phyloP scores from a whole-genome alignment of 2,113 vertebrate species.

The Burhinus bistriatus region DNA sequence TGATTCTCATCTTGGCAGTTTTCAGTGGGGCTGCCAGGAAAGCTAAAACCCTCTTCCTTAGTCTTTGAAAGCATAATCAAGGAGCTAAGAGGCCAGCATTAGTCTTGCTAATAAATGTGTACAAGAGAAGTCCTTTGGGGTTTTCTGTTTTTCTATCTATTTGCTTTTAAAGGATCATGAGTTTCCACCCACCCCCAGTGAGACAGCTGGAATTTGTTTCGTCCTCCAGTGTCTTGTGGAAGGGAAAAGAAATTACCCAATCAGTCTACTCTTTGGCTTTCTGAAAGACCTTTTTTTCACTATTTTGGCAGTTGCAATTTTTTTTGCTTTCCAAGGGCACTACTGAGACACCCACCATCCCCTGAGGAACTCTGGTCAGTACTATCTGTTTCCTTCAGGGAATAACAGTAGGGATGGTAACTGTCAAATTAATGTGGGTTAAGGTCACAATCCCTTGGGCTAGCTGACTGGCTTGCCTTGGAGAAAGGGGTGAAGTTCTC shows the following conservation, averaged over 20 bases:
- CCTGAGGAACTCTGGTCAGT: not conserved
- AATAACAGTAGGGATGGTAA: not conserved
- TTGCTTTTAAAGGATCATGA: not conserved
- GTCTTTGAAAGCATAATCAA: not conserved
- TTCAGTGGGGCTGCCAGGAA: not conserved
- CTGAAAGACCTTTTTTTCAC: not conserved
- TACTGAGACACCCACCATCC: not conserved
- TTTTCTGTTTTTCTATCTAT: not conserved
- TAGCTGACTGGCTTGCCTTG: not conserved
- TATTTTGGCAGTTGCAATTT: not conserved
- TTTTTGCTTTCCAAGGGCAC: not conserved
- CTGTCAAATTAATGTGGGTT: not conserved
- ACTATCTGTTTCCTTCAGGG: not conserved
- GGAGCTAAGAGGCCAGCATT: not conserved
- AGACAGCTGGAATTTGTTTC: not conserved
- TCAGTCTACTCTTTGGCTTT: not conserved
- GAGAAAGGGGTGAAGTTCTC: not conserved
- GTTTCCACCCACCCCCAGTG: not conserved
- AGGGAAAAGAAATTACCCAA: not conserved
- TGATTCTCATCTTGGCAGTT: not conserved
- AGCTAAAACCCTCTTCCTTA: not conserved
- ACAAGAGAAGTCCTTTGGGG: not conserved
- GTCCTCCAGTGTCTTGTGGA: not conserved
- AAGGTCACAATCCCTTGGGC: not conserved
- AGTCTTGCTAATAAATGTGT: not conserved